These are phyloP conservation scores for Xestia rhomboidea DNA, from an alignment of 2,888 invertebrate species.

Conservation along the genomic window DNA sequence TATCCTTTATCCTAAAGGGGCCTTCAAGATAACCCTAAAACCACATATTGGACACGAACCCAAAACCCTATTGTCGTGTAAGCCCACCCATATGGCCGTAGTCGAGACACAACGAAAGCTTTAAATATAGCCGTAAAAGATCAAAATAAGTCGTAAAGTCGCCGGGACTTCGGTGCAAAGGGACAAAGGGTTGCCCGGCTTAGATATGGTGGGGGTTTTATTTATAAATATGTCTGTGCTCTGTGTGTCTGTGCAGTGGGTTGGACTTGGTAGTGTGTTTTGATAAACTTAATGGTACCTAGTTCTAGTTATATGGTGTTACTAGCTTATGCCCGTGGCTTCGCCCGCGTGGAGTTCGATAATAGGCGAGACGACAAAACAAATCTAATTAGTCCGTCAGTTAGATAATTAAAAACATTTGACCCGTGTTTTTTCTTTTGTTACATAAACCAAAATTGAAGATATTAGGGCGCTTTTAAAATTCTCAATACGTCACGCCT, in stretches of 20 bases:
- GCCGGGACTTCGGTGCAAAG: constrained; percentile 54
- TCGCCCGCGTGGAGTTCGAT: too few relatives aligned
- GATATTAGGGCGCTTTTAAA: too few relatives aligned
- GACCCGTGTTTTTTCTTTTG: too few relatives aligned
- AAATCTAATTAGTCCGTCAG: too few relatives aligned
- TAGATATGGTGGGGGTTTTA: constrained; percentile 32
- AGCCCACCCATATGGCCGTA: constrained; percentile 66
- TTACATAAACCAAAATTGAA: too few relatives aligned
- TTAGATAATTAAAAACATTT: too few relatives aligned
- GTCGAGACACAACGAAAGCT: constrained; percentile 52
- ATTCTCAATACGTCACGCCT: too few relatives aligned
- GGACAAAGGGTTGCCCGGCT: constrained; percentile 53
- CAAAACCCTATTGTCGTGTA: constrained; percentile 48
- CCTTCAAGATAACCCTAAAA: constrained; percentile 42
- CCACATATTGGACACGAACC: constrained; percentile 50
- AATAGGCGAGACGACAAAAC: too few relatives aligned
- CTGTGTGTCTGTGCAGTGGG: background rate
- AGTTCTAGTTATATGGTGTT: background rate
- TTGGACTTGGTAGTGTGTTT: constrained; percentile 3
- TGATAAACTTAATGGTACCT: background rate
- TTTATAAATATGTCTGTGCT: constrained; percentile 33
- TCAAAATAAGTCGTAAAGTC: constrained; percentile 76
- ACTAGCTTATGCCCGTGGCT: too few relatives aligned
- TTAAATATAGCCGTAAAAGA: constrained; percentile 77
- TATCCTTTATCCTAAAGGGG: background rate